Conservation (phyloP, 2,113 vertebrate genomes). For the Sphyrna mokarran region DNA sequence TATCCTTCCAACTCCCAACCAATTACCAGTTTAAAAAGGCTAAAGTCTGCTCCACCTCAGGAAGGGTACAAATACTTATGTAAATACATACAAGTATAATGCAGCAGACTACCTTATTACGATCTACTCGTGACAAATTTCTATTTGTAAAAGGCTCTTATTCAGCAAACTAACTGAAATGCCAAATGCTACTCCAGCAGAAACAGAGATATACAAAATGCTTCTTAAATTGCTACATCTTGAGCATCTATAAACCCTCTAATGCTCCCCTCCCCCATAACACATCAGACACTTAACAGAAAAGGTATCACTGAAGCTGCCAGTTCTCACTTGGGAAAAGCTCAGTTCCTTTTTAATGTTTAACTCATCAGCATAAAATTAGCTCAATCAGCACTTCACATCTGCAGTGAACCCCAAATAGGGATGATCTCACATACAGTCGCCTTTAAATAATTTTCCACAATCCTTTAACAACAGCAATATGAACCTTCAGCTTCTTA, state of each 20-base stretch:
- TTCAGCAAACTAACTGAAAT: slow-evolving; percentile 11
- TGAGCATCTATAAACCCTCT: slow-evolving; percentile 35
- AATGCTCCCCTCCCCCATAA: slow-evolving; percentile 34
- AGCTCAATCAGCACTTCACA: slow-evolving; percentile 31
- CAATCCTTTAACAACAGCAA: not conserved
- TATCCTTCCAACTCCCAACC: not conserved
- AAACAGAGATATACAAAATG: not conserved
- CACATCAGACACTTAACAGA: slow-evolving; percentile 29
- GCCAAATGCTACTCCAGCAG: slow-evolving; percentile 27
- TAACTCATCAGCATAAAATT: slow-evolving; percentile 37
- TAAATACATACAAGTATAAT: not conserved
- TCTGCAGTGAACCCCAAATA: not conserved
- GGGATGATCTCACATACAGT: slow-evolving; percentile 21
- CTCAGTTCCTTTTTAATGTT: slow-evolving; percentile 30
- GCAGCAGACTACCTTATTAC: not conserved
- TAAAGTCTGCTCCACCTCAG: not conserved
- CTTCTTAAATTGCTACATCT: not conserved
- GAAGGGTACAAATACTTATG: not conserved
- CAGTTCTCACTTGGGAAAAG: not conserved
- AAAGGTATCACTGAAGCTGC: slow-evolving; percentile 34
- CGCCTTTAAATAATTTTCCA: not conserved
- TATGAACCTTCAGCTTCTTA: not conserved
- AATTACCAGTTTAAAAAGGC: slow-evolving; percentile 11
- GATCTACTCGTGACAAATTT: not conserved
- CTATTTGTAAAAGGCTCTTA: not conserved